Percentiles rank a stretch among this genome's conserved stretches.
phyloP scores from a whole-genome alignment of 2,797 vertebrate species.

The Channa striata region DNA sequence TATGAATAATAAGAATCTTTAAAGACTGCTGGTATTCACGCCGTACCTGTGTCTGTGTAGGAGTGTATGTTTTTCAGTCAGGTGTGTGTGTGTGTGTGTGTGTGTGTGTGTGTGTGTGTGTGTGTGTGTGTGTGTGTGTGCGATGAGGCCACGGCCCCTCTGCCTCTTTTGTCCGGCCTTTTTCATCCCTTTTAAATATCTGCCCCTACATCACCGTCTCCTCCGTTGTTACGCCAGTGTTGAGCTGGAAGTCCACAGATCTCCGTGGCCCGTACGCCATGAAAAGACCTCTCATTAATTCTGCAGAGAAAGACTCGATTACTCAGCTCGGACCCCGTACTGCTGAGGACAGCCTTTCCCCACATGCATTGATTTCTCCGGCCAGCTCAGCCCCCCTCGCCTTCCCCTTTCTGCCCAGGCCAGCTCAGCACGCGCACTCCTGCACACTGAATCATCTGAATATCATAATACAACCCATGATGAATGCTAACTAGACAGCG shows the following conservation, averaged over 20 bases:
- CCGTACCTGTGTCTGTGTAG: no score
- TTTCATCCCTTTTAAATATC: constrained; percentile 1
- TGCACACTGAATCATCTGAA: constrained; percentile 69
- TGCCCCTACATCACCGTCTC: constrained; percentile 3
- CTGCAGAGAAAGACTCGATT: constrained; percentile 72
- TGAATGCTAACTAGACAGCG: constrained; percentile 81
- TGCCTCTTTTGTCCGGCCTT: constrained; percentile 20
- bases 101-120: neutral
- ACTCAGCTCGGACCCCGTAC: constrained; percentile 57
- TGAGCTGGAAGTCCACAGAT: constrained; percentile 41
- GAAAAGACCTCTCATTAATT: constrained; percentile 69
- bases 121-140: constrained; percentile 5
- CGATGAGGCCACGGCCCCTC: neutral
- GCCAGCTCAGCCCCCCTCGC: constrained; percentile 18
- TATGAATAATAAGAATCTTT: no score
- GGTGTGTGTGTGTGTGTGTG: constrained; percentile 1
- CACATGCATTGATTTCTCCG: constrained; percentile 67
- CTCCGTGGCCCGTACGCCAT: constrained; percentile 32
- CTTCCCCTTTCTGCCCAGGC: constrained; percentile 22
- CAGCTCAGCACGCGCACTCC: constrained; percentile 48
- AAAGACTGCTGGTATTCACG: no score
- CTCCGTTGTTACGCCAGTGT: constrained; percentile 33
- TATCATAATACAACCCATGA: constrained; percentile 75
- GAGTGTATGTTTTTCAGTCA: no score
- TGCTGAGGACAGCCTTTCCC: constrained; percentile 77